A percentile compares a stretch with the other conserved stretches of the same genome.
Evolutionary conservation across 2,113 vertebrate species (phyloP).

Genomic region (Silurus meridionalis): DNA sequence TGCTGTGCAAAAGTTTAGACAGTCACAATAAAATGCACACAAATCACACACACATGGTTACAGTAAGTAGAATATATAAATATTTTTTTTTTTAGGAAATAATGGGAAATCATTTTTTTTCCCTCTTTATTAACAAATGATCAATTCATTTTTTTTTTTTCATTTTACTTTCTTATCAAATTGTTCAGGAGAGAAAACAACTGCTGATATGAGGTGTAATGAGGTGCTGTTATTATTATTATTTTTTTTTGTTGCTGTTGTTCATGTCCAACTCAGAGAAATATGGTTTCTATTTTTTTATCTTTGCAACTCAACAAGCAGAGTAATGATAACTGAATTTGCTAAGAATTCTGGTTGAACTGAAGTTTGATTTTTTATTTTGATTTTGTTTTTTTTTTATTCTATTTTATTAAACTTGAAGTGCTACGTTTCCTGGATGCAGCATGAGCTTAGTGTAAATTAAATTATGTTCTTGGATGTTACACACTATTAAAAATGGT

Average conservation of each 20-base stretch:
- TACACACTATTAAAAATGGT: background rate
- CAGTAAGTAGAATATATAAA: background rate
- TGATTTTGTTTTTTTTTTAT: no score
- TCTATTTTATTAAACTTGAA: constrained; percentile 33
- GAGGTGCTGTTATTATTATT: constrained; percentile 21
- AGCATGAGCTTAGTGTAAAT: background rate
- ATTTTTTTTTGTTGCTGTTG: background rate
- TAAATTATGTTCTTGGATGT: background rate
- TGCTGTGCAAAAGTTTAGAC: constrained; percentile 42
- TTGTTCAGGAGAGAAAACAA: constrained; percentile 10
- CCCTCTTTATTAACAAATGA: background rate
- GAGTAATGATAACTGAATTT: constrained; percentile 44
- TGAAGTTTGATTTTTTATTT: constrained; percentile 48
- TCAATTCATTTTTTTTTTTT: background rate
- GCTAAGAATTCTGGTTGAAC: constrained; percentile 54
- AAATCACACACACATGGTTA: background rate
- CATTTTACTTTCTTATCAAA: background rate
- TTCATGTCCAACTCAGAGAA: constrained; percentile 23
- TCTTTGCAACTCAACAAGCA: constrained; percentile 59
- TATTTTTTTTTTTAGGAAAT: background rate
- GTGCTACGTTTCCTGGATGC: background rate
- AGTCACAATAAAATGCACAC: constrained; percentile 5
- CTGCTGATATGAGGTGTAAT: background rate
- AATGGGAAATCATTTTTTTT: background rate
- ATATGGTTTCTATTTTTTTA: constrained; percentile 45